Base-by-base conservation (phyloP, 23 tunicate genomes). In the Oikopleura albicans region DNA sequence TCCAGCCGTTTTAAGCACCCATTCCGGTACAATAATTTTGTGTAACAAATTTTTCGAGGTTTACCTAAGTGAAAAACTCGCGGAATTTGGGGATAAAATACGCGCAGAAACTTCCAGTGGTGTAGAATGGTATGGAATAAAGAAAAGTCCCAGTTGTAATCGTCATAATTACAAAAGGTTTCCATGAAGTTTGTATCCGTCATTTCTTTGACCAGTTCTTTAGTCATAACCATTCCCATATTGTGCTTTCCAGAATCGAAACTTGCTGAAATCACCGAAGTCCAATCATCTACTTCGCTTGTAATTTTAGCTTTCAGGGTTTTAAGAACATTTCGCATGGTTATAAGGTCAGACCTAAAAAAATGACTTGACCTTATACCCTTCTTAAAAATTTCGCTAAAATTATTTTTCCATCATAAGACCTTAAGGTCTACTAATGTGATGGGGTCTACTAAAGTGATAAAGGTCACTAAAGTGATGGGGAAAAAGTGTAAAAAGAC, bases 81-180 rank as follows among this genome's bases (percentile, higher is more conserved):
- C 28, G 79, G 79, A 2, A 71, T 71, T 71, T 16, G 79, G 4
- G 79, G 79, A 4, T 12, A 12, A 71, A 12, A 71, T 22, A 71
- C 79, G 2, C 79, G 33, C 35, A 71, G 79, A 2, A 29, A 12
- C 79, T 71, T 71, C 37, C 28, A 12, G 31, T 71, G 27, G 4
- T 16, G 4, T 71, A 22, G 79, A 31, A 71, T 29, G 4, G 79
- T 29, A 71, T 71, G 2, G 37, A 71, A 71, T 4, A 71, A 31
- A 2, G 79, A 71, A 31, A 71, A 71, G 31, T 71, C 79, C 79
- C 79, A 71, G 79, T 71, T 71, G 79, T 71, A 71, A 71, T 71
- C 79, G 37, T 71, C 79, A 37, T 71, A 71, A 2, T 16, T 4
- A 71, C 79, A 71, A 71, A 71, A 71, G 37, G 35, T 12, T 29